A percentile compares a stretch with the other conserved stretches of the same genome.
Conservation (phyloP, 92 coral and sea anemone genomes). For the Scolanthus callimorphus region DNA sequence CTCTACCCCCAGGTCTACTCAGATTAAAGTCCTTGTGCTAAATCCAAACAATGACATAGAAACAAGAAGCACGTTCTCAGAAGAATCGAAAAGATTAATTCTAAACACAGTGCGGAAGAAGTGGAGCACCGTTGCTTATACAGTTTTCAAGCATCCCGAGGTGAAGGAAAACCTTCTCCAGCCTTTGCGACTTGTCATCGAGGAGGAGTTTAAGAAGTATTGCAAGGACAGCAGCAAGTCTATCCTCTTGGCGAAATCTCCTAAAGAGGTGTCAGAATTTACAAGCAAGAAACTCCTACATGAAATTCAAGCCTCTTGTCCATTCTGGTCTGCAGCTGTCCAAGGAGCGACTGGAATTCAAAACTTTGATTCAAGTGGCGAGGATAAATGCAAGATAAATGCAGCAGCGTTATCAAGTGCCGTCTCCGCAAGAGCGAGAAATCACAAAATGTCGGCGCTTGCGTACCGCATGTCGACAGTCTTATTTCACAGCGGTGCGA, state of each 20-base stretch:
- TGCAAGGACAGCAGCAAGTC: neutral
- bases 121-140: slow-evolving; percentile 21
- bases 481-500: slow-evolving; percentile 31
- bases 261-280: slow-evolving; percentile 20
- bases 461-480: no score
- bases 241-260: slow-evolving; percentile 10
- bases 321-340: slow-evolving; percentile 33
- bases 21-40: neutral
- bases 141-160: slow-evolving; percentile 21
- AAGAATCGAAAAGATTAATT: neutral
- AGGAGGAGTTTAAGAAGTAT: slow-evolving; percentile 27
- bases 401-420: slow-evolving; percentile 22
- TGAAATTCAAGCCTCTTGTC: slow-evolving; percentile 13
- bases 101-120: neutral
- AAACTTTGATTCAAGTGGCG: neutral
- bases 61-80: neutral
- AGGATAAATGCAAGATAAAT: no score
- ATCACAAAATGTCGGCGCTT: slow-evolving; percentile 43
- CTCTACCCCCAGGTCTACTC: neutral
- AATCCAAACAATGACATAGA: neutral
- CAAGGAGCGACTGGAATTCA: slow-evolving; percentile 34
- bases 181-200: slow-evolving; percentile 1
- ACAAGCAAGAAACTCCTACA: slow-evolving; percentile 22
- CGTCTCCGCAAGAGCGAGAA: slow-evolving; percentile 34
- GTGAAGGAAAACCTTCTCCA: slow-evolving; percentile 13